These are phyloP conservation scores for Dasypogon diadema DNA, from an alignment of 2,888 invertebrate species.

Conservation along the genomic window DNA sequence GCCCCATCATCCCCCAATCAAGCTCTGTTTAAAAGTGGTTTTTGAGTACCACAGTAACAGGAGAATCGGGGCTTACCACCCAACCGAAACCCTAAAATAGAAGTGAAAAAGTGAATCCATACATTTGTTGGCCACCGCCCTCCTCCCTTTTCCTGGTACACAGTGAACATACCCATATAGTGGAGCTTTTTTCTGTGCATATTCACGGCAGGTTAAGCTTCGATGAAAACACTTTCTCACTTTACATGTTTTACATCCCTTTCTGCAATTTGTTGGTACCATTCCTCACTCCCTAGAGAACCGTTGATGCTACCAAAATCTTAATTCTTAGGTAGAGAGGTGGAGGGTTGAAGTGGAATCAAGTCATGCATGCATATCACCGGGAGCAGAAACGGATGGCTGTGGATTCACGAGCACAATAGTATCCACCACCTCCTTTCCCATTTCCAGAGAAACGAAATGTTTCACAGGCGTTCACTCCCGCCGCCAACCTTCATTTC, in stretches of 20 bases:
- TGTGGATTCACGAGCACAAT: not conserved
- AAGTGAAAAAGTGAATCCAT: not conserved
- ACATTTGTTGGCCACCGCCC: not conserved
- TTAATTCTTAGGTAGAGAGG: no score
- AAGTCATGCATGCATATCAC: not conserved
- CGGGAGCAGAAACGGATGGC: not conserved
- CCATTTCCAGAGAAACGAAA: not conserved
- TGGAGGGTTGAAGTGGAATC: not conserved
- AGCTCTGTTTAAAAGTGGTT: not conserved
- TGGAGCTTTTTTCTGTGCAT: not conserved
- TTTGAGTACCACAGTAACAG: not conserved
- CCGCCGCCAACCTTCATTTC: not conserved
- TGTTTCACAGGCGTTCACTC: not conserved
- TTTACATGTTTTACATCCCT: not conserved
- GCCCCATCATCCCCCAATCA: slow-evolving; percentile 21
- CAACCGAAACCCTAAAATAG: not conserved
- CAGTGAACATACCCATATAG: not conserved
- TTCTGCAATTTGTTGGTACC: not conserved
- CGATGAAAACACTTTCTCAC: not conserved
- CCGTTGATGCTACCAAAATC: not conserved
- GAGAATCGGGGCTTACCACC: not conserved
- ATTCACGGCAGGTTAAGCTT: not conserved
- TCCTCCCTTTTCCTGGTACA: not conserved
- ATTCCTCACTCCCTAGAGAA: not conserved
- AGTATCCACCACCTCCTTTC: not conserved